A percentile compares a stretch with the other conserved stretches of the same genome.
Evolutionary conservation across 2,797 vertebrate genomes (phyloP).

Genomic region (Enteromius fasciolatus): DNA sequence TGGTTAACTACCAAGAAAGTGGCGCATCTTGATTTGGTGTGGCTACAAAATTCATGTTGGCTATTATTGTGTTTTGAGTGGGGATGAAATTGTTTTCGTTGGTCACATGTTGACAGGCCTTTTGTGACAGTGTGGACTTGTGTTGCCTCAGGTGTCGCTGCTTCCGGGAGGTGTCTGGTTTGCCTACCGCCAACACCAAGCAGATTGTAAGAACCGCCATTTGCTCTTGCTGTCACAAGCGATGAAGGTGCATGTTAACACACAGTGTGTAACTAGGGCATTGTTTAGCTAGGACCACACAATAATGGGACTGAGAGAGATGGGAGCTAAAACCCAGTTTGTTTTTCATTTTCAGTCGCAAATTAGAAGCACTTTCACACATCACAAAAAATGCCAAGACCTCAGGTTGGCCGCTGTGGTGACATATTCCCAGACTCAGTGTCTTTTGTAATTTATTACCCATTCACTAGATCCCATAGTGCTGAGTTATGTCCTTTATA

Average conservation of each 20-base stretch:
- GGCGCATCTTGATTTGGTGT: not conserved
- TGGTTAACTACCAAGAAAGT: not conserved
- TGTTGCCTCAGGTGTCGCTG: conserved; percentile 43
- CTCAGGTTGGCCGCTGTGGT: conserved; percentile 60
- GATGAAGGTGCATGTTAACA: conserved; percentile 45
- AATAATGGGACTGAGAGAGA: conserved; percentile 62
- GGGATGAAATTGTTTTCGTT: conserved; percentile 40
- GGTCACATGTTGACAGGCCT: conserved; percentile 55
- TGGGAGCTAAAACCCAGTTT: conserved; percentile 41
- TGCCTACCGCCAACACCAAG: conserved; percentile 47
- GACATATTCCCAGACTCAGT: conserved; percentile 18
- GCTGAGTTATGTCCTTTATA: conserved; percentile 33
- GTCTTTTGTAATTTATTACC: conserved; percentile 45
- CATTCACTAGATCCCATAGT: conserved; percentile 37
- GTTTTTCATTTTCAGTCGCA: not conserved
- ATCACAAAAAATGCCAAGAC: conserved; percentile 55
- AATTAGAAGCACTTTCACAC: conserved; percentile 22
- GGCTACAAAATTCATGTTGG: not conserved
- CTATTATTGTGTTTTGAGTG: conserved; percentile 5
- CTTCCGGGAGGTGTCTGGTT: conserved; percentile 27
- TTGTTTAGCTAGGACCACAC: conserved; percentile 74
- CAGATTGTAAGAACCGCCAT: conserved; percentile 53
- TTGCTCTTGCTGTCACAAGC: conserved; percentile 57
- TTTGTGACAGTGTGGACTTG: conserved; percentile 37
- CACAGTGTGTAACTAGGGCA: conserved; percentile 62